A percentile compares a stretch with the other conserved stretches of the same genome.
phyloP scores from a whole-genome alignment of 2,888 invertebrate species.

The Diarsia brunnea region DNA sequence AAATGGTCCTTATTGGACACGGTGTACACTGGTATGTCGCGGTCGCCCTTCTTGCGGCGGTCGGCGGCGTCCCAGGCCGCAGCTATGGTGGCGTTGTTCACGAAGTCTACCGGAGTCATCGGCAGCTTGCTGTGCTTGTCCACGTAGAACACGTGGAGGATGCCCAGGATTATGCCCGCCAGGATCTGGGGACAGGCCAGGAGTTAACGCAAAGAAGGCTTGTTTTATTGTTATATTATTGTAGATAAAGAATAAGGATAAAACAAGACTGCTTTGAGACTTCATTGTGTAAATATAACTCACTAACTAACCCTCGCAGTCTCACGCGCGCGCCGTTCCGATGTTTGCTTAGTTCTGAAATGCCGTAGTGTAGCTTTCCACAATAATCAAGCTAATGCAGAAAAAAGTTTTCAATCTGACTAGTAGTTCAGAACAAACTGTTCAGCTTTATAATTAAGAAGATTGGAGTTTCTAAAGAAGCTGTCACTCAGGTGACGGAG shows the following conservation, averaged over 20 bases:
- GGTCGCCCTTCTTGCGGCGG: constrained; percentile 15
- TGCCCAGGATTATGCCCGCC: constrained; percentile 37
- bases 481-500: no score
- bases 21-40: constrained; percentile 39
- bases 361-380: neutral
- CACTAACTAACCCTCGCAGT: neutral
- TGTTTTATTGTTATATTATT: no score
- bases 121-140: constrained; percentile 24
- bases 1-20: constrained; percentile 42
- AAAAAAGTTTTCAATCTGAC: neutral
- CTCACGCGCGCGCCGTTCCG: neutral
- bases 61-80: constrained; percentile 48
- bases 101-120: constrained; percentile 50
- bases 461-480: no score
- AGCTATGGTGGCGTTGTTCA: constrained; percentile 54
- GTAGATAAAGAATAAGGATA: no score
- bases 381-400: neutral
- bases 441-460: no score
- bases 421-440: neutral
- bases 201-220: neutral
- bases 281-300: neutral
- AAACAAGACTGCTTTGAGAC: no score
- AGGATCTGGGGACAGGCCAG: constrained; percentile 18
- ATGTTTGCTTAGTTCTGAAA: neutral
- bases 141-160: constrained; percentile 39